Base-by-base conservation (phyloP, 2,888 invertebrate genomes). In the Chorisops tibialis region DNA sequence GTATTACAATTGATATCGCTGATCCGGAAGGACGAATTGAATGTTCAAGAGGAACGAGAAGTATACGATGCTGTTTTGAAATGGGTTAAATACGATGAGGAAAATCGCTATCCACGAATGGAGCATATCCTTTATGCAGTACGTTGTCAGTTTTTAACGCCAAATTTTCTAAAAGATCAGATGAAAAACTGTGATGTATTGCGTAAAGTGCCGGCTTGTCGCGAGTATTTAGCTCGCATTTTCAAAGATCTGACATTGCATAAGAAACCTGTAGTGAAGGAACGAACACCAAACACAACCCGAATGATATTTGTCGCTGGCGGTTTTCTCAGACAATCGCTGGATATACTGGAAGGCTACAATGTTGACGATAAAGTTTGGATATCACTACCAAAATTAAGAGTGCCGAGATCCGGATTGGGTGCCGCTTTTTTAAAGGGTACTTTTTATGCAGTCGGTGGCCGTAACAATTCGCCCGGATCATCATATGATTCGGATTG, bases 291-390 rank as follows among this genome's bases (percentile, higher is more conserved):
- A 16, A 91, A 91, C 75, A 90, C 93, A 30, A 93, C 93, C 0
- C 84, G 93, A 61, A 88, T 95, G 67, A 92, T 96, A 67, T 95
- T 93, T 78, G 87, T 94, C 43, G 93, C 92, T 11, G 96, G 96
- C 12, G 96, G 96, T 0, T 96, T 94, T 78, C 85, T 87, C 68
- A 81, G 89, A 63, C 89, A 93, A 73, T 94, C 94, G 0, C 80
- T 96, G 64, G 93, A 92, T 74, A 85, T 89, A 65, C 81, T 96
- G 71, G 95, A 96, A 75, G 92, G 92, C 1, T 95, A 88, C 75
- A 93, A 93, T 76, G 86, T 91, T 12, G 90, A 91, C 70, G 91
- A 93, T 70, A 87, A 87, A 74, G 85, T 86, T 45, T 96, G 96
- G 96, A 84, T 84, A 45, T 85, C 87, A 56, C 80, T 95, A 65